Evolutionary conservation across 2,888 invertebrate genomes (phyloP), one percentile per base, ranked within the genome.

Genomic region (Brassicogethes aeneus): DNA sequence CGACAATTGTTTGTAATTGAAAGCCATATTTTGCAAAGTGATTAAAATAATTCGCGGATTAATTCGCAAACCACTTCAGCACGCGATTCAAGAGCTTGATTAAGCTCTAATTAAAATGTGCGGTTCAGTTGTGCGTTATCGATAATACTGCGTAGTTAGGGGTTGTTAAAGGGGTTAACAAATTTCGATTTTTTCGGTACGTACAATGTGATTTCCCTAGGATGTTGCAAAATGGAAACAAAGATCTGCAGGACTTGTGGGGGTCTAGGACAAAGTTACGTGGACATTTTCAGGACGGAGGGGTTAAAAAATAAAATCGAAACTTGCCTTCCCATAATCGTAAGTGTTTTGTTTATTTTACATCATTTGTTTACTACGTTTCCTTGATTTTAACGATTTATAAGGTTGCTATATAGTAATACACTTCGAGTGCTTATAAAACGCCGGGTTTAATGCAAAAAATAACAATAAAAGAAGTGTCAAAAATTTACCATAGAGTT

Each of bases 261-360:
- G 39, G 64, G 60, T 43, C 51, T 58, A 41, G 61, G 62, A 39
- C 53, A 57, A 44, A 57, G 62, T 46, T 62, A 61, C 46, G 48
- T 61, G 43, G 53, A 66, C 48, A 66, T 68, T 43, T 68, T 68
- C 51, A 61, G 61, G 49, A 64, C 61, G 13, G 65, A 65, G 49
- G 66, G 66, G 23, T 52, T 69, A 34, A 63, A 60, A 46, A 55
- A 60, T 46, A 68, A 67, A 51, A 64, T 69, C 41, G 68, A 69
- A 57, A 67, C 68, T 50, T 69, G 68, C 53, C 55, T 69, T 41
- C 68, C 69, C 23, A 64, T 69, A 42, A 52, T 65, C 45, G 69
- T 69, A 57, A 62, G 66, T 64, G 43, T 38, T 37, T 41, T 14
- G 15, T n/a, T n/a, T n/a, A n/a, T n/a, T n/a, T 10, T 38, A 15